A percentile compares a stretch with the other conserved stretches of the same genome.
Conservation (phyloP, 2,113 vertebrate species). For the Taurulus bubalis region DNA sequence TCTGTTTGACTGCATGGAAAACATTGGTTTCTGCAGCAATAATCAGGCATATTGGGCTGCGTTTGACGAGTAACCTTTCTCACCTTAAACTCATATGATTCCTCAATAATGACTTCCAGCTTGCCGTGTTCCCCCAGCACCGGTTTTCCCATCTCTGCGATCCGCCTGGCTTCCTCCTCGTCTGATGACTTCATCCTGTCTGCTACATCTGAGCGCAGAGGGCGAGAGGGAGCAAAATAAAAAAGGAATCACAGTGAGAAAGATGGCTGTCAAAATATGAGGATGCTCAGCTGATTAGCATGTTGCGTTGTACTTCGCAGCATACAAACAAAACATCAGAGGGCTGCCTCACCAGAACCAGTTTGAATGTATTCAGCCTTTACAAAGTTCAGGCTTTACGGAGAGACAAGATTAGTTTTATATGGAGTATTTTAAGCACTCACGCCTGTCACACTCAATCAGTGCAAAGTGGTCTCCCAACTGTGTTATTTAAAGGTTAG, state of each 20-base stretch:
- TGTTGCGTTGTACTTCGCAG: conserved; percentile 20
- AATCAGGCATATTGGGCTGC: not conserved
- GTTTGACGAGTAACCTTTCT: conserved; percentile 42
- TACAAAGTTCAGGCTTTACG: not conserved
- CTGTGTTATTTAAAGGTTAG: conserved; percentile 29
- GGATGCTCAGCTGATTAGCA: conserved; percentile 23
- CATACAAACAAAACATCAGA: conserved; percentile 32
- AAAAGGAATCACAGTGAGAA: conserved; percentile 6
- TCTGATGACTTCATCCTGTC: conserved; percentile 93
- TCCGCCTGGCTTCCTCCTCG: conserved; percentile 95
- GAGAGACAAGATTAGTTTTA: conserved; percentile 6
- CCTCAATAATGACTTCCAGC: conserved; percentile 98
- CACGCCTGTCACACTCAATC: conserved; percentile 10
- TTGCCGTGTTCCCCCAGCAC: conserved; percentile 93
- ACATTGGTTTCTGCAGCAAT: not conserved
- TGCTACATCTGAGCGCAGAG: conserved; percentile 85
- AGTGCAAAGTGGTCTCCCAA: not conserved
- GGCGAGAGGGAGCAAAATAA: conserved; percentile 22
- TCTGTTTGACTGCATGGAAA: not conserved
- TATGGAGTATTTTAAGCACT: not conserved
- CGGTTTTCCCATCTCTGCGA: conserved; percentile 98
- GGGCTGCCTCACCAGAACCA: not conserved
- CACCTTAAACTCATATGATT: conserved; percentile 99
- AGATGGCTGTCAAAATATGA: conserved; percentile 30
- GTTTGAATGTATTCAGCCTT: conserved; percentile 11